A percentile compares a stretch with the other conserved stretches of the same genome.
Evolutionary conservation across 1,140 invertebrate genomes (phyloP).

Genomic region (Leptonema lineaticorne): DNA sequence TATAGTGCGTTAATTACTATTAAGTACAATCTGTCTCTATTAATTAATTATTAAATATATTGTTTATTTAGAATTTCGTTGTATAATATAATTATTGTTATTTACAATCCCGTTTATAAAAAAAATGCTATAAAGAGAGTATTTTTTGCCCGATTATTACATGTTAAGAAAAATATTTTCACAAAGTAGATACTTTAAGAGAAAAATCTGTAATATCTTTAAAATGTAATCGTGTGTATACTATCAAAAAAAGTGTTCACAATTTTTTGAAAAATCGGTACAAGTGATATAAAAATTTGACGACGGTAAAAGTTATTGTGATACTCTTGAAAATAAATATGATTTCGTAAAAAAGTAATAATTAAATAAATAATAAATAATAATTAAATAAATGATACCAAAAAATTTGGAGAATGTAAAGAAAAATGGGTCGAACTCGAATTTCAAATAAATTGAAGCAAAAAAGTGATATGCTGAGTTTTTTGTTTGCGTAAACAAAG

Average conservation of each 20-base stretch:
- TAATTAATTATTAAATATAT: too few relatives aligned
- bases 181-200: slow-evolving; percentile 13
- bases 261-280: slow-evolving; percentile 18
- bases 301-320: slow-evolving; percentile 15
- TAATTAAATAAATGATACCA: too few relatives aligned
- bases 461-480: slow-evolving; percentile 16
- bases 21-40: slow-evolving; percentile 16
- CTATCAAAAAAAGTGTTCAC: slow-evolving; percentile 18
- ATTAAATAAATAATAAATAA: too few relatives aligned
- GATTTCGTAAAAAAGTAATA: slow-evolving; percentile 19
- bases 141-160: slow-evolving; percentile 17
- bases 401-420: slow-evolving; percentile 7
- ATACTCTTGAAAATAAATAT: slow-evolving; percentile 20
- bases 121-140: slow-evolving; percentile 16
- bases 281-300: slow-evolving; percentile 13
- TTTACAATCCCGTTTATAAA: slow-evolving; percentile 17
- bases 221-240: slow-evolving; percentile 17
- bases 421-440: slow-evolving; percentile 14
- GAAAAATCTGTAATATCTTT: background rate
- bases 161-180: slow-evolving; percentile 18
- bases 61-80: slow-evolving; percentile 19
- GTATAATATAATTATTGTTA: slow-evolving; percentile 13
- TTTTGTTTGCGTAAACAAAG: slow-evolving; percentile 2
- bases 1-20: slow-evolving; percentile 6
- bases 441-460: slow-evolving; percentile 14